Conservation (phyloP, 2,797 vertebrate species). For the Helicolenus hilgendorfi region DNA sequence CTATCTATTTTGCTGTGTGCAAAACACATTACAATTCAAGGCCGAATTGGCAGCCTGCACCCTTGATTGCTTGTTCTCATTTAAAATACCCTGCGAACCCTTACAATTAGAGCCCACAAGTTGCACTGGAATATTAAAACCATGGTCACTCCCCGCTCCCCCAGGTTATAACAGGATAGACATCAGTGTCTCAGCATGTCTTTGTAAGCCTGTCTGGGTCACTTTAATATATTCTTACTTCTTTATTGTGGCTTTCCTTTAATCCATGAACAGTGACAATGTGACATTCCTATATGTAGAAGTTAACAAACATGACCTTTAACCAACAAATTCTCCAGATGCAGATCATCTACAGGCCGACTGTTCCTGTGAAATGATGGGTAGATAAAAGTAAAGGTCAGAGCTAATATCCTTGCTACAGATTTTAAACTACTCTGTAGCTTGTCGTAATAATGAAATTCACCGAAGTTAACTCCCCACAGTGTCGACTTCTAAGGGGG, state of each 20-base stretch:
- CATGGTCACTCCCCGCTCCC: conserved; percentile 7
- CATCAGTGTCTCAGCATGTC: background rate
- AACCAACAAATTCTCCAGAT: background rate
- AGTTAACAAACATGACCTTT: conserved; percentile 46
- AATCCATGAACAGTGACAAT: conserved; percentile 11
- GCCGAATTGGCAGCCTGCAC: conserved; percentile 29
- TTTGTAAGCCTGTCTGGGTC: background rate
- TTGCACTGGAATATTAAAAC: conserved; percentile 37
- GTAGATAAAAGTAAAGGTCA: conserved; percentile 71
- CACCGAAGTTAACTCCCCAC: conserved; percentile 54
- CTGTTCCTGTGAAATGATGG: conserved; percentile 21
- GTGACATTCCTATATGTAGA: conserved; percentile 22
- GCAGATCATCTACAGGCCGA: conserved; percentile 13
- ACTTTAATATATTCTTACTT: background rate
- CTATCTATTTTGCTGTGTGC: conserved; percentile 34
- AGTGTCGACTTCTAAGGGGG: conserved; percentile 62
- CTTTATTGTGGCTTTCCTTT: conserved; percentile 9
- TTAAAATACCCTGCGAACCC: conserved; percentile 34
- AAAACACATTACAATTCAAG: conserved; percentile 63
- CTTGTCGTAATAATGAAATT: conserved; percentile 72
- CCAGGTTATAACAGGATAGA: background rate
- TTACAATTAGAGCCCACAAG: conserved; percentile 38
- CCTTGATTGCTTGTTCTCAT: conserved; percentile 51
- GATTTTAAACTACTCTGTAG: conserved; percentile 60
- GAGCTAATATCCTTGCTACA: conserved; percentile 53